Conservation (phyloP, 2,797 vertebrate genomes). For the Podarcis siculus region DNA sequence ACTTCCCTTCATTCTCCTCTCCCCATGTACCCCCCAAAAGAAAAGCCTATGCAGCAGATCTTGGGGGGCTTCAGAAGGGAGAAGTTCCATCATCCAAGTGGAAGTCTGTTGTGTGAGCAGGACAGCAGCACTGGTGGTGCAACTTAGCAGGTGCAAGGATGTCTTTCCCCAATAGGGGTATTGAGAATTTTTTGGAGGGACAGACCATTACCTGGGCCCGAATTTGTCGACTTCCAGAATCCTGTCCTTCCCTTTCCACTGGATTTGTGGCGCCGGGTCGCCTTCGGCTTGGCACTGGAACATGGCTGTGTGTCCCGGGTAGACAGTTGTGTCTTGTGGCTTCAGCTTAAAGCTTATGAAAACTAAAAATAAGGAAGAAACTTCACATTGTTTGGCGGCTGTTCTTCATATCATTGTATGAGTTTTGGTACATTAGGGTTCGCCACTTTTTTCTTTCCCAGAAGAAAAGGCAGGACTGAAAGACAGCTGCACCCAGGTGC, state of each 20-base stretch:
- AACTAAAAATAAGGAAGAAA: conserved; percentile 75
- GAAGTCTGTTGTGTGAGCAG: not conserved
- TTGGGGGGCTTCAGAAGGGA: no score
- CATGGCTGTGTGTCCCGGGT: conserved; percentile 93
- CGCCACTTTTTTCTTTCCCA: no score
- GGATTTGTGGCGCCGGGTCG: conserved; percentile 90
- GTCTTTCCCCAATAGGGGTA: not conserved
- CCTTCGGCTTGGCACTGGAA: conserved; percentile 95
- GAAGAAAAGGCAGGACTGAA: no score
- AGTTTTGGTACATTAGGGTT: no score
- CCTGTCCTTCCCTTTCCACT: conserved; percentile 95
- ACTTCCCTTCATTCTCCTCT: no score
- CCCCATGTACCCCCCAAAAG: no score
- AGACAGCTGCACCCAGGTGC: no score
- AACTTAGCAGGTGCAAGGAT: not conserved
- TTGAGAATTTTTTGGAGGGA: not conserved
- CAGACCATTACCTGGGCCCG: conserved; percentile 77
- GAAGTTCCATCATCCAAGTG: no score
- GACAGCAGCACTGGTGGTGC: not conserved
- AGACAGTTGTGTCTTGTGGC: conserved; percentile 93
- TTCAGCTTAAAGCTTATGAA: conserved; percentile 91
- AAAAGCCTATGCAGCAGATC: no score
- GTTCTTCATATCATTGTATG: no score
- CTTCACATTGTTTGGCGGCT: no score
- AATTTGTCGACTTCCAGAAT: conserved; percentile 83